Percentiles rank a stretch among this genome's conserved stretches.
Evolutionary conservation across 2,113 vertebrate genomes (phyloP).

Genomic region (Mobula hypostoma): DNA sequence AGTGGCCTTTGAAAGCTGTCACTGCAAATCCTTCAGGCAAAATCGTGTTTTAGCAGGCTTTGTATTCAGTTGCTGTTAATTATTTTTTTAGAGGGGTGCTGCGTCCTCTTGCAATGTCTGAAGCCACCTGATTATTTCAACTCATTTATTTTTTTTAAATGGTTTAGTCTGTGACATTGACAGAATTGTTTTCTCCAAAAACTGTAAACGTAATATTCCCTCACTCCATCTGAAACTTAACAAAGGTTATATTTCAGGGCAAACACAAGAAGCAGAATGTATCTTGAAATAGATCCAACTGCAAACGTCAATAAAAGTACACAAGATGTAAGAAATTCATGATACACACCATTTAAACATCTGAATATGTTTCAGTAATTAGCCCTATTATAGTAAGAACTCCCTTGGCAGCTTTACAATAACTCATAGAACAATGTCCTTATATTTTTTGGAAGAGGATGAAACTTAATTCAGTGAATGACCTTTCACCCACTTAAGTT

Average conservation of each 20-base stretch:
- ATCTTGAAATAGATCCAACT: conserved; percentile 29
- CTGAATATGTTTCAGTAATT: conserved; percentile 22
- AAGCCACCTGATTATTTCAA: not conserved
- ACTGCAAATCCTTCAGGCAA: not conserved
- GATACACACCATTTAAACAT: not conserved
- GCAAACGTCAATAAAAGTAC: conserved; percentile 12
- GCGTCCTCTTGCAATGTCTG: not conserved
- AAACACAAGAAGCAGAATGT: not conserved
- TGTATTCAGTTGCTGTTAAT: not conserved
- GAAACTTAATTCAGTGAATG: conserved; percentile 15
- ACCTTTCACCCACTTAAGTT: conserved; percentile 31
- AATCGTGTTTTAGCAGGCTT: not conserved
- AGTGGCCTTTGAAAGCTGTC: conserved; percentile 3
- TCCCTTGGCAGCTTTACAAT: conserved; percentile 13
- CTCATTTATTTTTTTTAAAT: not conserved
- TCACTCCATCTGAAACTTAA: conserved; percentile 12
- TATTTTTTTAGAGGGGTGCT: not conserved
- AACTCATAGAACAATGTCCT: not conserved
- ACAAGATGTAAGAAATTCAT: not conserved
- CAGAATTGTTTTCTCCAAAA: not conserved
- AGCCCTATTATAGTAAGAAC: not conserved
- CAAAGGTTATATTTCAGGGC: conserved; percentile 18
- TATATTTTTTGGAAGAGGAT: conserved; percentile 9
- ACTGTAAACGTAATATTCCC: conserved; percentile 8
- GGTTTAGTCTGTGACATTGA: not conserved